Percentiles rank a stretch among this genome's conserved stretches.
Evolutionary conservation across 2,797 vertebrate genomes (phyloP).

Genomic region (Hapalemur alaotrensis): DNA sequence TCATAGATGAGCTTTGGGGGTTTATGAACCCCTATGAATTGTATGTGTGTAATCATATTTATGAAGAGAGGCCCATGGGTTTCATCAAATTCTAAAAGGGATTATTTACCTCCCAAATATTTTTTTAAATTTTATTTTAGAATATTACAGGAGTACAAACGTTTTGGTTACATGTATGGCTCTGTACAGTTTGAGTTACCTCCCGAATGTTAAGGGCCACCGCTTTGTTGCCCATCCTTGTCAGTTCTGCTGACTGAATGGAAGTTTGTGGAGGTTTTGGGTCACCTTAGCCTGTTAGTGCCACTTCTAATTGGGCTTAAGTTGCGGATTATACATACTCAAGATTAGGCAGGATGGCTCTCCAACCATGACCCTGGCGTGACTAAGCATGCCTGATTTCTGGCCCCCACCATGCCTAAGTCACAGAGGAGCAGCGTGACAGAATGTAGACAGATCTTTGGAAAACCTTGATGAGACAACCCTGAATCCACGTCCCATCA

Average conservation of each 20-base stretch:
- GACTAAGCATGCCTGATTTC: neutral
- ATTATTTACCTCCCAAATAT: neutral
- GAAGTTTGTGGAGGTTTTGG: neutral
- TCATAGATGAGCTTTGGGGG: neutral
- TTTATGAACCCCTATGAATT: neutral
- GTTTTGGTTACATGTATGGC: no score
- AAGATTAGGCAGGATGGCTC: neutral
- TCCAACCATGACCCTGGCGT: neutral
- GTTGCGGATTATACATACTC: neutral
- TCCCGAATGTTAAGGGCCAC: no score
- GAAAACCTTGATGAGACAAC: neutral
- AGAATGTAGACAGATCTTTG: neutral
- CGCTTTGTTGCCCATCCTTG: neutral
- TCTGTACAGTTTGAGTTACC: no score
- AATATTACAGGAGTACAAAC: no score
- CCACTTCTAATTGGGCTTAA: neutral
- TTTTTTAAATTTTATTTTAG: no score
- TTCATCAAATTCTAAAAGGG: neutral
- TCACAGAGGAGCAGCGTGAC: neutral
- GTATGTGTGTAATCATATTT: neutral
- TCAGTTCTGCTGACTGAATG: neutral
- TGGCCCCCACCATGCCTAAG: neutral
- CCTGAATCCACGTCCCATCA: neutral
- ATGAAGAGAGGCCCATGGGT: neutral
- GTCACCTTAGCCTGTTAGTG: neutral